A percentile compares a stretch with the other conserved stretches of the same genome.
These are phyloP conservation scores for Percopsis transmontana DNA, from an alignment of 2,113 vertebrate genomes.

Conservation along the genomic window DNA sequence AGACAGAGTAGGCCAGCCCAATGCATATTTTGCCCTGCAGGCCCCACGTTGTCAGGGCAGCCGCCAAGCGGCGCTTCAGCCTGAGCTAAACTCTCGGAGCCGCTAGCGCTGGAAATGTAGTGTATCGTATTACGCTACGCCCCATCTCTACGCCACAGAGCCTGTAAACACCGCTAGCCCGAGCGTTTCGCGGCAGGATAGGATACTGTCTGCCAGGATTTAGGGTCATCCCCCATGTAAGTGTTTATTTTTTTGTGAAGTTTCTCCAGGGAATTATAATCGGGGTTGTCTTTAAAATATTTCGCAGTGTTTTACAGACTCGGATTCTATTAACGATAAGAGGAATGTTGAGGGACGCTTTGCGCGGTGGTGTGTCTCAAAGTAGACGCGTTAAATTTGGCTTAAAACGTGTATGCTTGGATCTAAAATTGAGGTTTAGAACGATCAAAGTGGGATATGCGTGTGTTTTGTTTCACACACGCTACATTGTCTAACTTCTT, in stretches of 20 bases:
- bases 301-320: not conserved
- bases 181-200: slow-evolving; percentile 39
- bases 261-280: not conserved
- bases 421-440: not conserved
- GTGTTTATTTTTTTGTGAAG: slow-evolving; percentile 27
- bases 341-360: slow-evolving; percentile 19
- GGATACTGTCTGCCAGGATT: slow-evolving; percentile 18
- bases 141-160: slow-evolving; percentile 69
- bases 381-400: not conserved
- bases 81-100: slow-evolving; percentile 24
- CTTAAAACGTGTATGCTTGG: not conserved
- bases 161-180: slow-evolving; percentile 67
- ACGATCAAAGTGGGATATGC: not conserved
- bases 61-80: slow-evolving; percentile 74
- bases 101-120: slow-evolving; percentile 53
- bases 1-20: too few relatives aligned
- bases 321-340: slow-evolving; percentile 41
- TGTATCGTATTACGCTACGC: slow-evolving; percentile 73
- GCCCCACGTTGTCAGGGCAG: slow-evolving; percentile 42
- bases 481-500: slow-evolving; percentile 38
- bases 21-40: slow-evolving; percentile 1
- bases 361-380: slow-evolving; percentile 6
- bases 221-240: slow-evolving; percentile 57
- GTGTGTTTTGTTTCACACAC: not conserved
- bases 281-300: not conserved